Evolutionary conservation across 2,797 vertebrate genomes (phyloP).

Genomic region (Glyptemys insculpta): DNA sequence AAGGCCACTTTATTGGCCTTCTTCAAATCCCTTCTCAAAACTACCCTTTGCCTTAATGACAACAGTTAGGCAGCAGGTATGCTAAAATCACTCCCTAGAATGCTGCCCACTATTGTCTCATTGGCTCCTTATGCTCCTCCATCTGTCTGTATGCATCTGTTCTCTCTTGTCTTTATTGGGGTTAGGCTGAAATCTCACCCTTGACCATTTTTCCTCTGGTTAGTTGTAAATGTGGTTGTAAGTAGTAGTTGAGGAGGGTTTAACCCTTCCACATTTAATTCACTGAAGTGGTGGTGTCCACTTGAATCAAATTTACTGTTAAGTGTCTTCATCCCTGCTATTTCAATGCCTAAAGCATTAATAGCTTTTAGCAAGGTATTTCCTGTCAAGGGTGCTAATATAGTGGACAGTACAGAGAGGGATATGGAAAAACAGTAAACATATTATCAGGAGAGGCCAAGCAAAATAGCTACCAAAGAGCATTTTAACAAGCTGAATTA

Average conservation of each 20-base stretch:
- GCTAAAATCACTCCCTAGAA: not conserved
- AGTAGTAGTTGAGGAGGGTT: not conserved
- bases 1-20: not conserved
- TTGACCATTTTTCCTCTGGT: not conserved
- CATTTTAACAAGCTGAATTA: not conserved
- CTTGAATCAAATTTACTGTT: not conserved
- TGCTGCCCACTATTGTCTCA: fast-evolving
- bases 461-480: not conserved
- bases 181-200: not conserved
- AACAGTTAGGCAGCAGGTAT: not conserved
- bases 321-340: not conserved
- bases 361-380: not conserved
- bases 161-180: not conserved
- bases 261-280: not conserved
- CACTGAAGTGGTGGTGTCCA: not conserved
- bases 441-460: not conserved
- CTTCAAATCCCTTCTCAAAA: not conserved
- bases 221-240: not conserved
- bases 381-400: not conserved
- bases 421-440: not conserved
- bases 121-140: not conserved
- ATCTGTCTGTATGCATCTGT: not conserved
- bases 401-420: not conserved
- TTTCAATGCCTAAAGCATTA: not conserved
- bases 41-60: not conserved